phyloP scores from a whole-genome alignment of 2,113 vertebrate species.

The Phaetusa simplex region DNA sequence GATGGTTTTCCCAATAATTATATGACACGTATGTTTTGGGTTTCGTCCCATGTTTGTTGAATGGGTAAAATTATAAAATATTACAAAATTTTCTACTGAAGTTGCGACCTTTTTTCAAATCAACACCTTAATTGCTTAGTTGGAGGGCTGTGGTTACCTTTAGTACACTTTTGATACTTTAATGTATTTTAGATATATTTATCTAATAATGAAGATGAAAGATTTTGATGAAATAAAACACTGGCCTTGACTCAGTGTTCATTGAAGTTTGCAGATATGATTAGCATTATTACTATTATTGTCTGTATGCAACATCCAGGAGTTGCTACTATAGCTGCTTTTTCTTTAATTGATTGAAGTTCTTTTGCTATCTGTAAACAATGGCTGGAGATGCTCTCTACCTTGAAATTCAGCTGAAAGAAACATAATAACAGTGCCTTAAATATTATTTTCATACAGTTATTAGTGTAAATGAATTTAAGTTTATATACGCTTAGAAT shows the following conservation, averaged over 20 bases:
- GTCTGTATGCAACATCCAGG: neutral
- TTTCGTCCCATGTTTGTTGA: neutral
- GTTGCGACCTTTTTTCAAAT: neutral
- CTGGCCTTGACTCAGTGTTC: neutral
- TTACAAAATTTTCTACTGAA: neutral
- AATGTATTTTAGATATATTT: neutral
- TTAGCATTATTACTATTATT: neutral
- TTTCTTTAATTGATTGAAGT: neutral
- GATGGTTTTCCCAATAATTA: neutral
- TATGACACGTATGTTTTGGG: fast-evolving
- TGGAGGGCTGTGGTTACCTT: neutral
- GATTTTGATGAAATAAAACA: neutral
- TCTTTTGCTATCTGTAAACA: neutral
- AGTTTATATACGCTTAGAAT: neutral
- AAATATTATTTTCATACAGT: neutral
- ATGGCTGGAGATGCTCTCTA: neutral
- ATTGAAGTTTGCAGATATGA: neutral
- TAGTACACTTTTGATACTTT: neutral
- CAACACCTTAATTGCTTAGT: neutral
- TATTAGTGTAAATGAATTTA: neutral
- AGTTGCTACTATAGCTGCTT: neutral
- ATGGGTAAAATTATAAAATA: neutral
- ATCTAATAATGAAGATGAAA: neutral
- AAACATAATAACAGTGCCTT: neutral
- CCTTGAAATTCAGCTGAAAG: neutral